Conservation (phyloP, 2,113 vertebrate genomes). For the Nanorana parkeri region DNA sequence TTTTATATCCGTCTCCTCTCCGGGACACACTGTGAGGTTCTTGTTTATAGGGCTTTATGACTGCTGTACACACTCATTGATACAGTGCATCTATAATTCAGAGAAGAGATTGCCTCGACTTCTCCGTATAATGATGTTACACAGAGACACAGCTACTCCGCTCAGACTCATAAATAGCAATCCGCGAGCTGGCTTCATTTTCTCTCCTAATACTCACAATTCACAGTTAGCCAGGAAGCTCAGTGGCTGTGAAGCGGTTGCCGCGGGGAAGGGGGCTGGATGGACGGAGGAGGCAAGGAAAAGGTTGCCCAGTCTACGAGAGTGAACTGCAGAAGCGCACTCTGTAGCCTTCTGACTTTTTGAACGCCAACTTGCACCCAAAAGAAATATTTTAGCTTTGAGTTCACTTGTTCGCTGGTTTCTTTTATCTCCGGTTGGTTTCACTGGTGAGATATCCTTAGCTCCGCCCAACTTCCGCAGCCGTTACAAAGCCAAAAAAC, state of each 20-base stretch:
- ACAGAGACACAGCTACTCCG: constrained; percentile 33
- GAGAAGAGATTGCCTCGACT: constrained; percentile 49
- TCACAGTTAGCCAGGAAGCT: background rate
- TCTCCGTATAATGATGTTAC: constrained; percentile 47
- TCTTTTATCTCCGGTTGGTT: too few species aligned
- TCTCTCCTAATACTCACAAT: constrained; percentile 22
- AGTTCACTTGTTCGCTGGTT: too few species aligned
- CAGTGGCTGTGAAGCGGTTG: too few species aligned
- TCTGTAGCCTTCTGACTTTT: too few species aligned
- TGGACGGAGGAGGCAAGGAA: background rate
- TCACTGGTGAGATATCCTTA: too few species aligned
- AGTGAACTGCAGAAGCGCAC: too few species aligned
- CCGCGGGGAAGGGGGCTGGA: background rate
- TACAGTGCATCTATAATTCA: constrained; percentile 62
- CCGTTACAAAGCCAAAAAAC: too few species aligned
- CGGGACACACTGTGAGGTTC: constrained; percentile 26
- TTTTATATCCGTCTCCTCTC: constrained; percentile 21
- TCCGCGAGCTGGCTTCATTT: constrained; percentile 2
- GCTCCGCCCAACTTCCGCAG: too few species aligned
- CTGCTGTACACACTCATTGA: constrained; percentile 50
- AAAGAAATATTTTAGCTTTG: too few species aligned
- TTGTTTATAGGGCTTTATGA: constrained; percentile 56
- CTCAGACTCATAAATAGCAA: constrained; percentile 37
- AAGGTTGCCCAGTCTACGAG: background rate
- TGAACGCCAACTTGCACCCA: too few species aligned